phyloP scores from a whole-genome alignment of 2,888 invertebrate genomes.

The Tetragnatha montana region DNA sequence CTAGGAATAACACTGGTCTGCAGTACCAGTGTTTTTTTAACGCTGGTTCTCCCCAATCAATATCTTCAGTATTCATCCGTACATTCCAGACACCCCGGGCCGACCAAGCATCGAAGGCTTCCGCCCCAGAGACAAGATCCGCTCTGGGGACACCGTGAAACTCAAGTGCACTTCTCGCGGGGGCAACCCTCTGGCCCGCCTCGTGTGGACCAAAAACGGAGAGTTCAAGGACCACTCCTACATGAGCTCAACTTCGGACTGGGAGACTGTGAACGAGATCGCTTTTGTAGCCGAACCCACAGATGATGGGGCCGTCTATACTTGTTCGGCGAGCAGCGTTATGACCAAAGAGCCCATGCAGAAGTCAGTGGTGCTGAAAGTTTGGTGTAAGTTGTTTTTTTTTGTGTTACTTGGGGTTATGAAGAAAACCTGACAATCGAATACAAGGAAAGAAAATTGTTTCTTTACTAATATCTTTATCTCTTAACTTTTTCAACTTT shows the following conservation, averaged over 20 bases:
- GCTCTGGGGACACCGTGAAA: conserved; percentile 90
- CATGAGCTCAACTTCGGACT: conserved; percentile 82
- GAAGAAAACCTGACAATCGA: no score
- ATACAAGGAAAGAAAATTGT: no score
- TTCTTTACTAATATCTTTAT: no score
- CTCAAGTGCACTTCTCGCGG: conserved; percentile 93
- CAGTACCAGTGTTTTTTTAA: no score
- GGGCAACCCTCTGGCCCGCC: conserved; percentile 96
- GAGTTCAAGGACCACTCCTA: conserved; percentile 91
- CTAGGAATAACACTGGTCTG: no score
- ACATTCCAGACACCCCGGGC: conserved; percentile 90
- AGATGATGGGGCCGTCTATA: conserved; percentile 94
- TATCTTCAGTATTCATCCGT: background rate
- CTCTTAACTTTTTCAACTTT: no score
- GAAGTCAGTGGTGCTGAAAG: conserved; percentile 80
- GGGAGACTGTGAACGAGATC: conserved; percentile 90
- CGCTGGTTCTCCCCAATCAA: no score
- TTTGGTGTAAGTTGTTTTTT: conserved; percentile 92
- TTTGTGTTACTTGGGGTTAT: no score
- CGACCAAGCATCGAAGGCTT: conserved; percentile 94
- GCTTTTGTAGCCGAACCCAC: conserved; percentile 91
- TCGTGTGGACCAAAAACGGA: conserved; percentile 96
- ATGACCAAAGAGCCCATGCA: conserved; percentile 74
- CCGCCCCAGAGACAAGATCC: conserved; percentile 88
- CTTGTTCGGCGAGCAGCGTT: conserved; percentile 86